Evolutionary conservation across 2,797 vertebrate species (phyloP).

Genomic region (Falco novaeseelandiae): DNA sequence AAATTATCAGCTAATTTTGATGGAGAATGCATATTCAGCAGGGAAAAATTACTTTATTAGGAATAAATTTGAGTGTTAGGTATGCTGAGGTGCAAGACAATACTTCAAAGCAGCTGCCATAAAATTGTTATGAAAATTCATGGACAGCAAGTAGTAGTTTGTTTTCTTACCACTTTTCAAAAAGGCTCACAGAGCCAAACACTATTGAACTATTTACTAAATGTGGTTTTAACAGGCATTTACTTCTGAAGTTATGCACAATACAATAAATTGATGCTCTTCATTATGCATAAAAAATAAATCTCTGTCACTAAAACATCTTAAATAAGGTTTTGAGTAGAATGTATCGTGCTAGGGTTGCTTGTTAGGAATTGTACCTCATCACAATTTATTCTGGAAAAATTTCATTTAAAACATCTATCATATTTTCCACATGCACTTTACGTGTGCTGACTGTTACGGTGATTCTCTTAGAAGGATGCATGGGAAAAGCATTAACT

Average conservation of each 20-base stretch:
- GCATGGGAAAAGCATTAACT: neutral
- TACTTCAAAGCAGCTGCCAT: neutral
- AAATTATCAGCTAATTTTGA: neutral
- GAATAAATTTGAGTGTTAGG: neutral
- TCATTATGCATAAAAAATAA: neutral
- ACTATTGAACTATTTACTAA: neutral
- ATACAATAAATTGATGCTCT: neutral
- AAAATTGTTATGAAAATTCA: neutral
- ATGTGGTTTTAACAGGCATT: neutral
- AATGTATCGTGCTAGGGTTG: neutral
- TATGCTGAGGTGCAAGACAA: neutral
- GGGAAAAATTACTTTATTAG: neutral
- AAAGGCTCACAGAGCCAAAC: neutral
- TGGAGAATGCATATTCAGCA: neutral
- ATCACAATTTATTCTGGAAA: neutral
- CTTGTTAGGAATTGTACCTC: neutral
- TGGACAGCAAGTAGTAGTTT: neutral
- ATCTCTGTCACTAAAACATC: neutral
- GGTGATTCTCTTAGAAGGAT: neutral
- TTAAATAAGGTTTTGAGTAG: neutral
- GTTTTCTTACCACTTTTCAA: neutral
- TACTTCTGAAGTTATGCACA: neutral
- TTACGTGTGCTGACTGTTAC: accelerated
- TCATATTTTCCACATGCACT: neutral
- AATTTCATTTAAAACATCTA: neutral